Evolutionary conservation across 1,140 invertebrate genomes (phyloP).

Genomic region (Tenebrio molitor): DNA sequence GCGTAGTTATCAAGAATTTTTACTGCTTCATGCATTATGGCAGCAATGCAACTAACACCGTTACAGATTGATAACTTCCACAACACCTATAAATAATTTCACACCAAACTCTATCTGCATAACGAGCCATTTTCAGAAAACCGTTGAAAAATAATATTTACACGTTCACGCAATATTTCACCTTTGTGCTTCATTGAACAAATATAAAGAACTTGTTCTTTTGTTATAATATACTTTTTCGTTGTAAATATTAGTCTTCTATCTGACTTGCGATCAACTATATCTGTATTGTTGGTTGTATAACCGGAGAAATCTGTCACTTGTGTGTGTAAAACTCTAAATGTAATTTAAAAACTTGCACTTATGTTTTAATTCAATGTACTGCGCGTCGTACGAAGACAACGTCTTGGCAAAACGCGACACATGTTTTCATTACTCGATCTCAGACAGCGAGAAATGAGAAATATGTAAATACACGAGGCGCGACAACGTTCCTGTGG

Average conservation of each 20-base stretch:
- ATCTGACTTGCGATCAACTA: no score
- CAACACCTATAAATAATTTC: constrained; percentile 24
- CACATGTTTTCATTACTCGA: constrained; percentile 3
- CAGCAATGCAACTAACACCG: constrained; percentile 13
- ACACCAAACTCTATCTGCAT: constrained; percentile 16
- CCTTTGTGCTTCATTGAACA: background rate
- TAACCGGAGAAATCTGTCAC: no score
- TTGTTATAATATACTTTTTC: no score
- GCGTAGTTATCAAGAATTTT: constrained; percentile 48
- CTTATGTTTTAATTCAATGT: background rate
- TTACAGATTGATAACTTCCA: constrained; percentile 34
- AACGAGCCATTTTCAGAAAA: constrained; percentile 24
- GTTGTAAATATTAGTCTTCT: no score
- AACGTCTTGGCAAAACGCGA: background rate
- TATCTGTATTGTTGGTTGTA: background rate
- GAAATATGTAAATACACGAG: constrained; percentile 21
- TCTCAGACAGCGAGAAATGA: constrained; percentile 5
- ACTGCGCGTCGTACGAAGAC: background rate
- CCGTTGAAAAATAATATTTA: constrained; percentile 12
- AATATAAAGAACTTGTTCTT: background rate
- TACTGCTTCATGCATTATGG: constrained; percentile 45
- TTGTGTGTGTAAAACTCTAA: no score
- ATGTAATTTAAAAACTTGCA: no score
- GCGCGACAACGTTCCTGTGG: constrained; percentile 1
- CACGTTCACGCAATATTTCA: background rate